These are phyloP conservation scores for Heliopora coerulea DNA, from an alignment of 92 coral and sea anemone genomes.

Conservation along the genomic window DNA sequence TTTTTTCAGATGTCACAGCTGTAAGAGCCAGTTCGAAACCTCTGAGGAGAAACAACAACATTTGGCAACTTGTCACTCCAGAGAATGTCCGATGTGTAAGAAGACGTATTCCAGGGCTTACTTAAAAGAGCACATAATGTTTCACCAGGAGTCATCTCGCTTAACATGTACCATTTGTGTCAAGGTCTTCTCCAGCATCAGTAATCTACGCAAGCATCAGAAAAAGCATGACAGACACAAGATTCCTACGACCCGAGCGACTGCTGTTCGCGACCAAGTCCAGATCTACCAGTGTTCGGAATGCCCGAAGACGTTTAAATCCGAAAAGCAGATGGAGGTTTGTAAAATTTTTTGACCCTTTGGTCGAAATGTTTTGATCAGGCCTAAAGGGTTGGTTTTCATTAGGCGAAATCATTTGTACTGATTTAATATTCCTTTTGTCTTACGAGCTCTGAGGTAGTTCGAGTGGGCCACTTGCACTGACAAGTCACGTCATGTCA, in stretches of 20 bases:
- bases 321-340: conserved; percentile 12
- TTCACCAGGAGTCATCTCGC: conserved; percentile 33
- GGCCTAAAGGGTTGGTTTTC: no score
- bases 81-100: conserved; percentile 31
- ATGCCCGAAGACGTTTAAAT: conserved; percentile 21
- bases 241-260: not conserved
- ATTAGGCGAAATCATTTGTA: no score
- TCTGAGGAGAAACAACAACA: conserved; percentile 25
- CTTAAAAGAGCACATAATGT: conserved; percentile 33
- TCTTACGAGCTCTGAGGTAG: no score
- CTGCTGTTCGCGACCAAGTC: not conserved
- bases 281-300: conserved; percentile 25
- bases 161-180: conserved; percentile 26
- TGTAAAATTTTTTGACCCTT: not conserved
- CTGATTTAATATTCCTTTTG: no score
- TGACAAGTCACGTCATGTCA: no score
- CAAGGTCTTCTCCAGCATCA: conserved; percentile 34
- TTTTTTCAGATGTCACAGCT: conserved; percentile 19
- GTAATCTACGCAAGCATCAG: conserved; percentile 31
- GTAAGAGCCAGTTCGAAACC: conserved; percentile 7
- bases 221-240: conserved; percentile 7
- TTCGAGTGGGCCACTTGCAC: no score
- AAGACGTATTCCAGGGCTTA: conserved; percentile 28
- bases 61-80: conserved; percentile 17
- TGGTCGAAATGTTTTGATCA: no score